Conservation (phyloP, 2,888 invertebrate genomes). For the Aelia acuminata region DNA sequence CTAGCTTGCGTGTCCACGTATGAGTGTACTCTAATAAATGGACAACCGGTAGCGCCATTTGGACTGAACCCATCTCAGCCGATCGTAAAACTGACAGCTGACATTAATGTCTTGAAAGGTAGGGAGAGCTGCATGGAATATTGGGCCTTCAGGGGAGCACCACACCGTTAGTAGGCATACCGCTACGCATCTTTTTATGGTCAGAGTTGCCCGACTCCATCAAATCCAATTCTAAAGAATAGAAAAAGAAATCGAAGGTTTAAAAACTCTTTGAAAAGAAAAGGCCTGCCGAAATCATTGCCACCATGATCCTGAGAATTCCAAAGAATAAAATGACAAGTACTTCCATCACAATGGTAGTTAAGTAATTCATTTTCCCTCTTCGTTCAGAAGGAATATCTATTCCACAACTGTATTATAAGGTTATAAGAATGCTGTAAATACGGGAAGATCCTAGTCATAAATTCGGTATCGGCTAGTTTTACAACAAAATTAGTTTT, state of each 20-base stretch:
- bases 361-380: too few species aligned
- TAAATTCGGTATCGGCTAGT: too few species aligned
- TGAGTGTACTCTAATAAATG: not conserved
- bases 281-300: not conserved
- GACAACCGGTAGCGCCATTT: conserved; percentile 13
- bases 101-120: conserved; percentile 30
- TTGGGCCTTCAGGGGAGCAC: not conserved
- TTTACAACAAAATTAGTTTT: too few species aligned
- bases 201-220: not conserved
- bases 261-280: not conserved
- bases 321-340: too few species aligned
- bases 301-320: not conserved
- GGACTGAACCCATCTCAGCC: conserved; percentile 11
- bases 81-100: conserved; percentile 20
- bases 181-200: conserved; percentile 3
- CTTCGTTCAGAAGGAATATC: too few species aligned
- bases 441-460: too few species aligned
- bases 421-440: too few species aligned
- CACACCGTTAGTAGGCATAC: not conserved
- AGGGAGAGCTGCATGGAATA: not conserved
- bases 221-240: not conserved
- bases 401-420: too few species aligned
- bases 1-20: not conserved
- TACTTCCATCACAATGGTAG: too few species aligned
- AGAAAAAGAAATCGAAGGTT: not conserved